Evolutionary conservation across 2,888 invertebrate species (phyloP).

Genomic region (Clivina fossor): DNA sequence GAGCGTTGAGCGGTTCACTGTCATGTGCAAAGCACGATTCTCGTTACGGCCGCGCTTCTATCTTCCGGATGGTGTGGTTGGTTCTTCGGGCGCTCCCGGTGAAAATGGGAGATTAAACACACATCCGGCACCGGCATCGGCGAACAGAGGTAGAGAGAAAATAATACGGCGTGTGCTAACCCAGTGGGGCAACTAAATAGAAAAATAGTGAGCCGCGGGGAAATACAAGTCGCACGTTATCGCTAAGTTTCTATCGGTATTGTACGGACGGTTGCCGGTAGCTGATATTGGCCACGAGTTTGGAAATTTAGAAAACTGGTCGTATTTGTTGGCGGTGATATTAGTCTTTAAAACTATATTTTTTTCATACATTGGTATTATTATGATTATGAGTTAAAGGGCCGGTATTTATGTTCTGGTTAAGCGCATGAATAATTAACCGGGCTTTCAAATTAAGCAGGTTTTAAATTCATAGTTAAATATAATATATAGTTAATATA

Average conservation of each 20-base stretch:
- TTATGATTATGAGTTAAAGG: no score
- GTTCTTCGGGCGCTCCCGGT: constrained; percentile 22
- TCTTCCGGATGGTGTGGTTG: no score
- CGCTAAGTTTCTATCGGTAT: constrained; percentile 25
- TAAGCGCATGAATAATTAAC: no score
- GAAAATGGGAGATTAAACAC: constrained; percentile 34
- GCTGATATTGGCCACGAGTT: neutral
- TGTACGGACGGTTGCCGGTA: neutral
- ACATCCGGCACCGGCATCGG: constrained; percentile 27
- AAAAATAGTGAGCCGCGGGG: constrained; percentile 34
- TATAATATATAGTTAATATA: no score
- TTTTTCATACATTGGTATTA: no score
- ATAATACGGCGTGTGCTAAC: constrained; percentile 30
- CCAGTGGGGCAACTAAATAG: constrained; percentile 33
- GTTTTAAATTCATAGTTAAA: no score
- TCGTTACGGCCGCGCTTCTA: no score
- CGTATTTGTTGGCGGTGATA: no score
- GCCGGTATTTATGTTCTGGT: no score
- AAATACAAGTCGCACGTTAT: constrained; percentile 29
- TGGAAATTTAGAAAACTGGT: neutral
- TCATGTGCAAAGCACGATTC: constrained; percentile 25
- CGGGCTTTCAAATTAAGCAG: no score
- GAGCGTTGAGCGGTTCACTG: constrained; percentile 25
- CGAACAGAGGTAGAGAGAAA: no score
- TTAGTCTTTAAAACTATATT: no score